A percentile compares a stretch with the other conserved stretches of the same genome.
Evolutionary conservation across 2,113 vertebrate species (phyloP).

Genomic region (Dromaius novaehollandiae): DNA sequence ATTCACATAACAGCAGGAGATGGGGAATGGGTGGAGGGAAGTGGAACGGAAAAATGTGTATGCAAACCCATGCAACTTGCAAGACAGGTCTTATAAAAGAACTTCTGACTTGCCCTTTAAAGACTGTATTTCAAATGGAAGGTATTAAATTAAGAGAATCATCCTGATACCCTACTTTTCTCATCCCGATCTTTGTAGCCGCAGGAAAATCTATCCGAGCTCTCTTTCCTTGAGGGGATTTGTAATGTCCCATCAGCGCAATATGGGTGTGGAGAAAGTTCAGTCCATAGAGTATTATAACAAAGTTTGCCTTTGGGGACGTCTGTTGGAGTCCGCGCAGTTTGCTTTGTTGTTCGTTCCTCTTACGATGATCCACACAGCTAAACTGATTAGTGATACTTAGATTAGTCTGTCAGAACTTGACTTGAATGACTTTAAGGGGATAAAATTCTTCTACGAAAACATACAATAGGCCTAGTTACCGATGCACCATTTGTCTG

Average conservation of each 20-base stretch:
- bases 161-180: background rate
- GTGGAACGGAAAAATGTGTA: background rate
- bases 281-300: background rate
- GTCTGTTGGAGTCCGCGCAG: fast-evolving
- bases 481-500: background rate
- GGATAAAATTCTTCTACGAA: conserved; percentile 8
- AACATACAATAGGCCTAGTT: background rate
- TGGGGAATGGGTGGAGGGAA: conserved; percentile 2
- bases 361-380: background rate
- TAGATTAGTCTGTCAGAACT: background rate
- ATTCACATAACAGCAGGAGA: background rate
- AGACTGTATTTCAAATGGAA: background rate
- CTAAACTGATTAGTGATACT: background rate
- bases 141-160: background rate
- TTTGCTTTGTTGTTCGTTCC: background rate
- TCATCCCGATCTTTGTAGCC: conserved; percentile 2
- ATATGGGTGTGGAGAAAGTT: background rate
- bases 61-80: background rate
- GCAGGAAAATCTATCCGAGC: background rate
- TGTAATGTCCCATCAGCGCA: background rate
- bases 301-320: background rate
- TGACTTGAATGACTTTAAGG: background rate
- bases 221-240: background rate
- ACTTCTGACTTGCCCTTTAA: background rate
- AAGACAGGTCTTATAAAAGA: background rate